Base-by-base conservation (phyloP, 2,888 invertebrate genomes). In the Pollenia amentaria region DNA sequence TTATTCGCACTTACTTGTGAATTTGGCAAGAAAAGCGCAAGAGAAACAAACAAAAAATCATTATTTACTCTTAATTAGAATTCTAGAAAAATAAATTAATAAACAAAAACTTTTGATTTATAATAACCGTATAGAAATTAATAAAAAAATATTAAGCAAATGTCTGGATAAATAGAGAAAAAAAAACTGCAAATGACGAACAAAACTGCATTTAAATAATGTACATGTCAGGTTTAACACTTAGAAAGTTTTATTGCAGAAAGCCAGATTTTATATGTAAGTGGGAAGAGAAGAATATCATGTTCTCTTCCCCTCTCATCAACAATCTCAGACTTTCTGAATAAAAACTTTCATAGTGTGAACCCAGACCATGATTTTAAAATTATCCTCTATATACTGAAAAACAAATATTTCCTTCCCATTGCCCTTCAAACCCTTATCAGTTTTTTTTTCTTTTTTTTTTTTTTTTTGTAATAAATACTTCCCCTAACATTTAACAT, bases 1-100 rank as follows among this genome's bases (percentile, higher is more conserved):
- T 40, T 69, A 14, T 79, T 79, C 69, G 62, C 55, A 70, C 21
- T 42, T 51, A 51, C 7, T n/a, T 79, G 78, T 29, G 51, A 79
- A 69, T 60, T 69, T 77, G 38, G 14, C 46, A 64, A 48, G 62
- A 53, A 77, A 46, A 14, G 38, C 14, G 38, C n/a, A 51, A 57
- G n/a, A n/a, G n/a, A n/a, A n/a, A n/a, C n/a, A n/a, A n/a, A n/a
- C n/a, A n/a, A n/a, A 75, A 51, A 55, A 29, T 18, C 3, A n/a
- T n/a, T 65, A 12, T 64, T 12, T 57, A 11, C 2, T 29, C 8
- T 62, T 29, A 3, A 29, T 29, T 29, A 29, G 29, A 29, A 29
- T 29, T 29, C 29, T 29, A 67, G 3, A 67, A 62, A 46, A 21
- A 44, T 55, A 18, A 46, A 57, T 3, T 65, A n/a, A 42, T 18